Percentiles rank a stretch among this genome's conserved stretches.
phyloP scores from a whole-genome alignment of 92 coral and sea anemone species.

The Porites evermanni region DNA sequence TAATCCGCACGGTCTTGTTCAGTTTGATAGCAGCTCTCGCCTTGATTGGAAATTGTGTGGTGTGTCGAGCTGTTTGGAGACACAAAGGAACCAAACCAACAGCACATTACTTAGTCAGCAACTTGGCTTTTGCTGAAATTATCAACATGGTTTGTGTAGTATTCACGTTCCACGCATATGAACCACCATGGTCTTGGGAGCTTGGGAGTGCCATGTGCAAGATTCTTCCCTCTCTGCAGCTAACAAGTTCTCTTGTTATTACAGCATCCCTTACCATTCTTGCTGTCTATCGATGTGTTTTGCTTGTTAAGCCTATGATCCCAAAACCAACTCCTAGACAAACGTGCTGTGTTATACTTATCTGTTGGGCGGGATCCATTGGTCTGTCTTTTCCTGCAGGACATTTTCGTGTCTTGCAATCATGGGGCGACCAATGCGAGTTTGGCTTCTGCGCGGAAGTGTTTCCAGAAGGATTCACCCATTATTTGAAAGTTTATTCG shows the following conservation, averaged over 20 bases:
- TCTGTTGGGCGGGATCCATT: conserved; percentile 32
- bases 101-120: conserved; percentile 44
- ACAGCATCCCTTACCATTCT: conserved; percentile 39
- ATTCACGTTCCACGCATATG: conserved; percentile 40
- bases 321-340: conserved; percentile 19
- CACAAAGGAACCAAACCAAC: conserved; percentile 38
- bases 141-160: conserved; percentile 35
- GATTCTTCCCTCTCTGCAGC: conserved; percentile 32
- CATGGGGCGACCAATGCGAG: conserved; percentile 18
- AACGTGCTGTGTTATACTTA: conserved; percentile 5
- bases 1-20: conserved; percentile 28
- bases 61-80: conserved; percentile 45
- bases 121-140: conserved; percentile 50
- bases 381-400: conserved; percentile 42
- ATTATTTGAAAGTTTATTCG: conserved; percentile 27
- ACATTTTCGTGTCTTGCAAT: conserved; percentile 37
- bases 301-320: conserved; percentile 31
- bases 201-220: conserved; percentile 40
- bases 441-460: conserved; percentile 16
- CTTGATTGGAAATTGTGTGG: conserved; percentile 45
- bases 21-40: conserved; percentile 26
- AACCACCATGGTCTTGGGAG: conserved; percentile 38
- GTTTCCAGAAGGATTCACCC: conserved; percentile 20
- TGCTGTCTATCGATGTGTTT: conserved; percentile 43
- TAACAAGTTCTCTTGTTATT: conserved; percentile 24